Percentiles rank a stretch among this genome's conserved stretches.
phyloP scores from a whole-genome alignment of 1,140 invertebrate species.

The Panulirus ornatus region DNA sequence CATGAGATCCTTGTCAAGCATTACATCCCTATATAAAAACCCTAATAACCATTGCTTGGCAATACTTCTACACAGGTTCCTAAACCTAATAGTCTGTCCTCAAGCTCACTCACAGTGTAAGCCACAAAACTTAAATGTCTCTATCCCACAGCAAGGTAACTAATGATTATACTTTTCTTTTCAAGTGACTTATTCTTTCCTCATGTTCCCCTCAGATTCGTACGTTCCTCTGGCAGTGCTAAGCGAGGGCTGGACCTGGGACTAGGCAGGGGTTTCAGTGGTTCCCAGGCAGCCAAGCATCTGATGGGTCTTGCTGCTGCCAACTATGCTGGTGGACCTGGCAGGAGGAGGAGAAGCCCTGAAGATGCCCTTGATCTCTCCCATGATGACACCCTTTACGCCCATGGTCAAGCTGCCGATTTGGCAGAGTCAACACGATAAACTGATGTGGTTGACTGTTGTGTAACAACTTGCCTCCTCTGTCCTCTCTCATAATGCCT shows the following conservation, averaged over 20 bases:
- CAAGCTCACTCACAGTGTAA: no score
- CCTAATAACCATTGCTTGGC: no score
- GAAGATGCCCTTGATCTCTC: conserved; percentile 5
- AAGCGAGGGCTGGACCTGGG: conserved; percentile 81
- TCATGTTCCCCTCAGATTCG: conserved; percentile 45
- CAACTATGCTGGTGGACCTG: conserved; percentile 91
- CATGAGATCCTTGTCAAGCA: no score
- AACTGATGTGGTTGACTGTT: background rate
- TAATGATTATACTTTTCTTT: background rate
- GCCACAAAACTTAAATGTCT: no score
- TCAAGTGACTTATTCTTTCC: background rate
- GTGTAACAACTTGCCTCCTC: background rate
- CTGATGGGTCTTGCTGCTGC: conserved; percentile 92
- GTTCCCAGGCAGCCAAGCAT: conserved; percentile 92
- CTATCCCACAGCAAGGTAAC: background rate
- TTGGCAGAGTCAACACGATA: conserved; percentile 35
- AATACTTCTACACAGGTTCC: no score
- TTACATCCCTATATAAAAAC: no score
- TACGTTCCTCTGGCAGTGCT: conserved; percentile 68
- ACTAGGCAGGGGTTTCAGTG: conserved; percentile 90
- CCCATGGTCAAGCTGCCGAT: conserved; percentile 34
- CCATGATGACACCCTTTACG: conserved; percentile 19
- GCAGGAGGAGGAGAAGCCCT: conserved; percentile 82
- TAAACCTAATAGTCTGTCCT: no score
- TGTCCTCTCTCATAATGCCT: conserved; percentile 5